Evolutionary conservation across 2,797 vertebrate species (phyloP).

Genomic region (Hipposideros larvatus): DNA sequence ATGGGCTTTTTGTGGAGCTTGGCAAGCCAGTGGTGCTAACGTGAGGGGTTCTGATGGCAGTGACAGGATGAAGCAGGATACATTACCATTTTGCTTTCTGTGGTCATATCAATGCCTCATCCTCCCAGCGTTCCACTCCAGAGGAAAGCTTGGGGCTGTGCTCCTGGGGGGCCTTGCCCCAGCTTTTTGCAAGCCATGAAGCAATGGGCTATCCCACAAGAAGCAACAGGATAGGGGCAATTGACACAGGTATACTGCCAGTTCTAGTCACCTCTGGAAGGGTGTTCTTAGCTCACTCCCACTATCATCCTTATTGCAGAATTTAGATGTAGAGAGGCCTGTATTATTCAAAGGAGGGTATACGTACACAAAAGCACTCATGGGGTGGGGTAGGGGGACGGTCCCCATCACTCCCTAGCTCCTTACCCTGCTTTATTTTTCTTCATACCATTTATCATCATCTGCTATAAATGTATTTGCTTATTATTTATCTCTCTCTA

Average conservation of each 20-base stretch:
- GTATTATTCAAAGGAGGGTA: not conserved
- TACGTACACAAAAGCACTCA: not conserved
- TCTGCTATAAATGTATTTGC: not conserved
- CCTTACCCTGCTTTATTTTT: not conserved
- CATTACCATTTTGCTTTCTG: not conserved
- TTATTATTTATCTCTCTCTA: not conserved
- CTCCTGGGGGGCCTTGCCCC: not conserved
- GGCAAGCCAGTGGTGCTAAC: not conserved
- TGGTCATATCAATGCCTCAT: not conserved
- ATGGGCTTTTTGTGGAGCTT: not conserved
- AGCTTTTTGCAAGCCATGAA: not conserved
- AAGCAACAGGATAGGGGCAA: not conserved
- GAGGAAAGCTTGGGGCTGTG: not conserved
- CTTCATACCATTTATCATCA: not conserved
- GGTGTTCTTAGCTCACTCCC: not conserved
- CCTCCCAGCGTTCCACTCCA: not conserved
- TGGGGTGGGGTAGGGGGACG: not conserved
- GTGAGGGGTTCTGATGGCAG: not conserved
- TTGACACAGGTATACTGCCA: not conserved
- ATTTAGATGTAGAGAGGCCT: not conserved
- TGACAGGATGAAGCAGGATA: no score
- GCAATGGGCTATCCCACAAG: no score
- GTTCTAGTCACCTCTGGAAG: not conserved
- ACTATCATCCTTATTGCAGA: not conserved
- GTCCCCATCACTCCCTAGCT: not conserved